Base-by-base conservation (phyloP, 2,888 invertebrate genomes). In the Chrysomela aeneicollis region DNA sequence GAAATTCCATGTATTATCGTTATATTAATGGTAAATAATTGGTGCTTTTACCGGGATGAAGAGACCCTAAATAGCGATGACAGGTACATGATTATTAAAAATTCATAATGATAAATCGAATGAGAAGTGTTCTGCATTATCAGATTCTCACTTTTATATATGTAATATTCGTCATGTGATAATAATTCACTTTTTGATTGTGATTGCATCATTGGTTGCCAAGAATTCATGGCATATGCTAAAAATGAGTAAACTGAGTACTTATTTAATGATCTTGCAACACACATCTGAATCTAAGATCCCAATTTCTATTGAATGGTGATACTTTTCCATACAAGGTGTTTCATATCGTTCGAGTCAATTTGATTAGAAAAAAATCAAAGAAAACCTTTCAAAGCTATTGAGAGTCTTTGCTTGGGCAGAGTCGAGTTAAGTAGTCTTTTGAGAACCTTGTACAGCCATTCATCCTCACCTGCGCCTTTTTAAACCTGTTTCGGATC, bases 1-100 rank as follows among this genome's bases (percentile, higher is more conserved):
- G 57, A 22, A 59, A 49, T 60, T 52, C 30, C 60, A 59, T 47
- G 51, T 59, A 66, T 62, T 59, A 51, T 59, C 51, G 66, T 69
- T 71, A 77, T 77, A 75, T 79, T 71, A 73, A 78, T 79, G 77
- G 77, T 79, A 79, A 35, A 35, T 35, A 35, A 76, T 77, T 76
- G 79, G 79, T 79, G 80, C 80, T 80, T 79, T 72, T 76, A 57
- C 47, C 37, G 22, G 61, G 64, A 55, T 59, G 60, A 32, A n/a
- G 58, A 49, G 63, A 58, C 59, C 46, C 63, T 42, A 4, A 42
- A 15, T 42, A 42, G 42, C 42, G n/a, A 15, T 42, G 6, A 15
- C 42, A 15, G n/a, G 4, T 42, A n/a, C 5, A 35, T 5, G 4
- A 3, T 10, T 4, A 35, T 35, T 9, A 9, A 35, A 35, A 1